Percentiles rank a stretch among this genome's conserved stretches.
Evolutionary conservation across 2,113 vertebrate species (phyloP).

Genomic region (Equus przewalskii): DNA sequence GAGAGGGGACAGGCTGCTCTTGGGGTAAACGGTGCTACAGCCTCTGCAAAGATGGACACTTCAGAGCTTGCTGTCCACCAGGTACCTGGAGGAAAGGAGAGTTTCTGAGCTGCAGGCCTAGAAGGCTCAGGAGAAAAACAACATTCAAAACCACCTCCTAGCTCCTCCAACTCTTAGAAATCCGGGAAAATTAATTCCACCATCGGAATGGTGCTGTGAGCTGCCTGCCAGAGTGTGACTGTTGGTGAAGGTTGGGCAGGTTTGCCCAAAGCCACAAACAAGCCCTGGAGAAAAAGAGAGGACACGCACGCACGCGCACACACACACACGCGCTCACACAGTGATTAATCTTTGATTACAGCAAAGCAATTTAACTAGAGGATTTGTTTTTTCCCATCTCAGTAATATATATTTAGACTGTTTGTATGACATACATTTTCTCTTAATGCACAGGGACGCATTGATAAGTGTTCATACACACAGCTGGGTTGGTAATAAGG

Average conservation of each 20-base stretch:
- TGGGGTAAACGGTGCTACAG: neutral
- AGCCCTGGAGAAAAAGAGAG: neutral
- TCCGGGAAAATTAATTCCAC: slow-evolving; percentile 43
- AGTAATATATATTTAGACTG: slow-evolving; percentile 76
- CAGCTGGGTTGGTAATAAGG: slow-evolving; percentile 84
- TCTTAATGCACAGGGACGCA: slow-evolving; percentile 77
- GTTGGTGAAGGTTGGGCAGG: neutral
- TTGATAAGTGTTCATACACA: slow-evolving; percentile 82
- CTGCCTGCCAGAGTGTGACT: neutral
- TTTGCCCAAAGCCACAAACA: neutral
- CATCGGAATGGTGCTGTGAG: neutral
- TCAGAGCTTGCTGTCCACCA: neutral
- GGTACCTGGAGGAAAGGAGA: neutral
- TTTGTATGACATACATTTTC: slow-evolving; percentile 79
- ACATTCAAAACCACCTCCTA: neutral
- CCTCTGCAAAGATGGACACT: neutral
- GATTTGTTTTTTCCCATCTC: slow-evolving; percentile 81
- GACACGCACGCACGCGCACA: accelerated
- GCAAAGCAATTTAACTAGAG: slow-evolving; percentile 84
- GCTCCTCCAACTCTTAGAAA: neutral
- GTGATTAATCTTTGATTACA: slow-evolving; percentile 79
- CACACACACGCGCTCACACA: neutral
- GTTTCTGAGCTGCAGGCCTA: neutral
- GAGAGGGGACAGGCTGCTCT: neutral
- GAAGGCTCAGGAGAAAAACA: neutral